Evolutionary conservation across 2,113 vertebrate genomes (phyloP), one percentile per base, ranked within the genome.

Genomic region (Plestiodon gilberti): DNA sequence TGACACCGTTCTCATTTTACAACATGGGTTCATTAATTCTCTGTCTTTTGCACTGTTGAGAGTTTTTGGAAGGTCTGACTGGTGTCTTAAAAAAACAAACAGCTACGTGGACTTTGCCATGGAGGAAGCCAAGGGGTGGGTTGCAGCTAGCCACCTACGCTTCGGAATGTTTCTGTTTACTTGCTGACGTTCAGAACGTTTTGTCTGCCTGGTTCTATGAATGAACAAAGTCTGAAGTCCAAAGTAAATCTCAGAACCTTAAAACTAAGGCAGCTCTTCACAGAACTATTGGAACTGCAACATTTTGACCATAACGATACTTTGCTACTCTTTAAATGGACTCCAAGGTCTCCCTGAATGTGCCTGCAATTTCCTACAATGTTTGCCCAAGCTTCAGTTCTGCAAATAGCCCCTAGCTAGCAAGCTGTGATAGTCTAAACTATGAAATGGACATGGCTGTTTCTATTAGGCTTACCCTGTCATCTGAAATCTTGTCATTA

Each of bases 401-500:
- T 86, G 65, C 91, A 84, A 55, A 22, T 65, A 85, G 79, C 89
- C 18, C 59, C 6, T 15, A 76, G 33, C 22, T 76, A 43, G 43
- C 22, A 10, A 33, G n/a, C 81, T 7, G 3, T 14, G 35, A 61
- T 69, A 35, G 77, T 35, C 14, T 73, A 43, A 30, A n/a, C n/a
- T 78, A 30, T 40, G 59, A 82, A 43, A 86, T 14, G 55, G 15
- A 62, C 1, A 35, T 18, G 33, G 43, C 64, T 89, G 13, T 81
- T 90, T 77, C 62, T 61, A 22, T 81, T 79, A 77, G 89, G 97
- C 78, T 97, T 97, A 99, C 99, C 97, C 97, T 96, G 38, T 98
- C 98, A 95, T 99, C 99, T 92, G 97, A 96, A 93, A 99, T 98
- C 83, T 97, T 95, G 93, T 99, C 99, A 59, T 99, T 98, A 82